Conservation (phyloP, 35 echinoderm and acorn worm genomes). For the Ptychodera flava region DNA sequence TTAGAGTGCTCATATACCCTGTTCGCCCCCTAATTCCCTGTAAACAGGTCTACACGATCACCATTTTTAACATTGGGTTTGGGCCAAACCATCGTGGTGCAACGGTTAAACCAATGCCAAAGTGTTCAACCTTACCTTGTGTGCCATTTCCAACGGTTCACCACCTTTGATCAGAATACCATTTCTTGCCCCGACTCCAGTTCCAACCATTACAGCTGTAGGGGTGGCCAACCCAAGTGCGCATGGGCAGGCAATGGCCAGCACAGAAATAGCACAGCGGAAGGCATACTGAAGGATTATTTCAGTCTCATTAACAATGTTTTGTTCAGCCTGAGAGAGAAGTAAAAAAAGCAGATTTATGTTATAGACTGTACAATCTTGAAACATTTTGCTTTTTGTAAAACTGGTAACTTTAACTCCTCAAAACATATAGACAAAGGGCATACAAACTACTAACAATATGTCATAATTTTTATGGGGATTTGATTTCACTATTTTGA, state of each 20-base stretch:
- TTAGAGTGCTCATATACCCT: too few relatives aligned
- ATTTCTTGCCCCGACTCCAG: conserved; percentile 78
- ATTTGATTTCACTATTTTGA: too few relatives aligned
- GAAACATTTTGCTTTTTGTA: neutral
- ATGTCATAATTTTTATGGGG: too few relatives aligned
- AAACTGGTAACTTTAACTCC: neutral
- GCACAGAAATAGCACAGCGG: conserved; percentile 79
- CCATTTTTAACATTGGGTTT: too few relatives aligned
- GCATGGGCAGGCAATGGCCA: conserved; percentile 96
- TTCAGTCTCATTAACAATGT: conserved; percentile 20
- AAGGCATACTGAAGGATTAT: conserved; percentile 62
- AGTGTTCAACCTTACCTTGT: conserved; percentile 70
- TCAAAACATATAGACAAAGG: too few relatives aligned
- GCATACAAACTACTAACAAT: too few relatives aligned
- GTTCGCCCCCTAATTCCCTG: too few relatives aligned
- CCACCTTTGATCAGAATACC: conserved; percentile 96
- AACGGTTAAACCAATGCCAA: too few relatives aligned
- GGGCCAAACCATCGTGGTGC: too few relatives aligned
- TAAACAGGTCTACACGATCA: too few relatives aligned
- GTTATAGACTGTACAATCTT: neutral
- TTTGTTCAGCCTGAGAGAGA: conserved; percentile 23
- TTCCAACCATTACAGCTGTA: conserved; percentile 98
- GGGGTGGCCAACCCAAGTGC: conserved; percentile 90
- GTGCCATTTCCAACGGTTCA: conserved; percentile 93
- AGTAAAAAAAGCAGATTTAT: neutral